Base-by-base conservation (phyloP, 1,140 invertebrate genomes). In the Monochamus saltuarius region DNA sequence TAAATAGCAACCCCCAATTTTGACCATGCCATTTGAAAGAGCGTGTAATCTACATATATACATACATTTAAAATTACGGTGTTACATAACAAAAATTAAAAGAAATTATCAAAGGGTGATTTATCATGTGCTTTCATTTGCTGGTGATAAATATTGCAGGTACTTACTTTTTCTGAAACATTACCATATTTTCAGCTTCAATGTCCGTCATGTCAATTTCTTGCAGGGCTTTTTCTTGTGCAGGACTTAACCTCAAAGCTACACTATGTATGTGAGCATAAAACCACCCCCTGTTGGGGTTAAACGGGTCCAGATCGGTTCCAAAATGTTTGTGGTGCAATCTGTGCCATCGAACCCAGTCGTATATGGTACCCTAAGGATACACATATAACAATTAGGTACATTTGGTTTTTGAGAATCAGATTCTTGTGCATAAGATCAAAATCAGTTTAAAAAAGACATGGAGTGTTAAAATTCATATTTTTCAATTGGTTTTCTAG, bases 231-330 rank as follows among this genome's bases (percentile, higher is more conserved):
- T 82, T 78, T 58, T 87, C 85, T 64, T 93, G 85, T 39, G 90
- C 81, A 0, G 83, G 82, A 65, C 92, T 91, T 43, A 89, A 84
- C 16, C 83, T 81, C 14, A 87, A 75, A n/a, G 87, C 67, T 36
- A 62, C 60, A 0, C 82, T 80, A 6, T 89, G 75, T 34, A 97
- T 79, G 66, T 98, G 94, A 8, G 93, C 83, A 71, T 91, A 92
- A 47, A 92, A 76, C 70, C 98, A 95, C 7, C 94, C 94, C 64
- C 89, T 86, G 3, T 85, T 87, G 60, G 89, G 86, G 73, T 97
- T 91, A 73, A 91, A 96, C 0, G 94, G 94, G 77, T 99, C 96
- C 40, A 87, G 86, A 56, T 96, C 87, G 0, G 95, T 94, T 19
- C 89, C 89, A 50, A 90, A 91, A 73, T 87, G 89, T 55, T 90